Conservation (phyloP, 2,113 vertebrate species). For the Alectura lathami region DNA sequence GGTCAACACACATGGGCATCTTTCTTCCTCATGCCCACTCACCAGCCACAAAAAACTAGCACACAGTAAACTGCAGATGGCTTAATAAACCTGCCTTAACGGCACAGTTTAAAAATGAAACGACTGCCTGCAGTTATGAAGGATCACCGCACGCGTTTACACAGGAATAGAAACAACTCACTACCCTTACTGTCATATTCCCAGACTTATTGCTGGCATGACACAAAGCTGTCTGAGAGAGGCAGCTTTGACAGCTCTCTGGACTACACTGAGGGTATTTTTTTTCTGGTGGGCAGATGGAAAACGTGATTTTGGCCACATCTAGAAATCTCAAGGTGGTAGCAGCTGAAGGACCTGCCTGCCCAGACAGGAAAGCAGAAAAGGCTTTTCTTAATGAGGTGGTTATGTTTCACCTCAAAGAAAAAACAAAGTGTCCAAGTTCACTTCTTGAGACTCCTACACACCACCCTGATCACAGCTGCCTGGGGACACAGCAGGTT, state of each 20-base stretch:
- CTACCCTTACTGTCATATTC: rapidly evolving
- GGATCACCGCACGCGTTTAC: neutral
- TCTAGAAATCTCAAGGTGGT: neutral
- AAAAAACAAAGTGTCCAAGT: neutral
- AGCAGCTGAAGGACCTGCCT: neutral
- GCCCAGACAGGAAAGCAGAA: neutral
- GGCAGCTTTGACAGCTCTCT: neutral
- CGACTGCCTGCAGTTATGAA: neutral
- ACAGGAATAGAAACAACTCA: neutral
- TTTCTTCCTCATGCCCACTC: neutral
- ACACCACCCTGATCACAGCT: neutral
- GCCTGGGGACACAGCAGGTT: neutral
- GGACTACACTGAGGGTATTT: neutral
- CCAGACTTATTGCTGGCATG: neutral
- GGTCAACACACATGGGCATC: neutral
- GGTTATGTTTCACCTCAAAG: neutral
- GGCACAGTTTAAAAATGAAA: neutral
- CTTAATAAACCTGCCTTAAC: neutral
- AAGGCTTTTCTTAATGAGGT: neutral
- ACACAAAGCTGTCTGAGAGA: neutral
- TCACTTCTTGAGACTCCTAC: neutral
- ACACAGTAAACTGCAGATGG: neutral
- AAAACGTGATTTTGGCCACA: neutral
- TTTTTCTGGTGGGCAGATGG: neutral
- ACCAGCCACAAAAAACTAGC: neutral